Base-by-base conservation (phyloP, 64 coral and sea anemone genomes). In the Montipora efflorescens region DNA sequence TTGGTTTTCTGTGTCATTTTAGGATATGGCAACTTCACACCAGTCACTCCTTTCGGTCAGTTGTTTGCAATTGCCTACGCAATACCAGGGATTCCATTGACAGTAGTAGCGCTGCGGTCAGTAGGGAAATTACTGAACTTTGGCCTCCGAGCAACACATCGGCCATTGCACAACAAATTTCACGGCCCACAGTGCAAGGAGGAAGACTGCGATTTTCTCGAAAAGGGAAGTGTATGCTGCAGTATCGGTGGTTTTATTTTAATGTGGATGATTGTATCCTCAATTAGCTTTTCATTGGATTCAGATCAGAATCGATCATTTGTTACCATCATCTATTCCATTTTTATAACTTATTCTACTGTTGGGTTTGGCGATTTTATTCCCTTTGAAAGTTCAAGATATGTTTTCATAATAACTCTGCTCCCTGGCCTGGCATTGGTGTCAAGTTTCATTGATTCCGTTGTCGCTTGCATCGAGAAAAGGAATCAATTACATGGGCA, bases 1-100 rank as follows among this genome's bases (percentile, higher is more conserved):
- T 78, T 18, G 2, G 2, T 67, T 23, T 16, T 76, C 23, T 15
- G 23, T 76, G 72, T 10, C 59, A 9, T 55, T 21, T 23, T 19
- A 97, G 95, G 95, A 6, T 97, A 94, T 91, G 95, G 95, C 47
- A 79, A 91, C 22, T 88, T 97, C 25, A 95, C 95, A 1, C 95
- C 95, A 0, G 11, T 50, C 4, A 97, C 92, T 28, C 19, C 10
- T 11, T 78, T 22, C 28, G 92, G 95, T 20, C 79, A 79, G 16
- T 11, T 94, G 11, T 97, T 97, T 22, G 88, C 92, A 20, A 57
- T 97, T 4, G 14, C 87, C 4, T 97, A 94, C 67, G 92, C 95
- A 21, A 22, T 97, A 21, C 81, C 77, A 19, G 95, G 95, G 1
- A 97, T 97, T 49, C 95, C 95, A 19, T 10, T 97, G 5, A 69